Conservation (phyloP, 2,797 vertebrate genomes). For the Phylloscopus collybita region DNA sequence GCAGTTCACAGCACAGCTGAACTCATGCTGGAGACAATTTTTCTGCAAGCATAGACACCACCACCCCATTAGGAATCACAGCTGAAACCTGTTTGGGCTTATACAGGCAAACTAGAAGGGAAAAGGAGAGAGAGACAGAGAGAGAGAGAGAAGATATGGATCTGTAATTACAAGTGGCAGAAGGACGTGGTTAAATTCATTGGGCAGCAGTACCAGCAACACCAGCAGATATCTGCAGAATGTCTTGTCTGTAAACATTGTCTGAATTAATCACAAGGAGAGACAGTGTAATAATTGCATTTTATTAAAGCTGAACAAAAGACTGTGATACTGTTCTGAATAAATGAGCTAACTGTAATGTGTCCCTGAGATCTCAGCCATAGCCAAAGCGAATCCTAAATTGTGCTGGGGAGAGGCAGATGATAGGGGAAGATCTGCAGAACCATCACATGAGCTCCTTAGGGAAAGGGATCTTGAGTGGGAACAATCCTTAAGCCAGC, state of each 20-base stretch:
- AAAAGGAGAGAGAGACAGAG: not conserved
- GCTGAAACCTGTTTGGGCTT: not conserved
- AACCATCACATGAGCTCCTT: not conserved
- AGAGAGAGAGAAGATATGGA: conserved; percentile 11
- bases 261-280: conserved; percentile 31
- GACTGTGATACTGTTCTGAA: not conserved
- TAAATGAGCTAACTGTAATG: conserved; percentile 10
- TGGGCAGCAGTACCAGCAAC: not conserved
- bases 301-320: conserved; percentile 48
- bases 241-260: conserved; percentile 15
- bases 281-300: conserved; percentile 30
- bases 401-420: not conserved
- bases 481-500: not conserved
- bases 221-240: not conserved
- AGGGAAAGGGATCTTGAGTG: not conserved
- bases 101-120: not conserved
- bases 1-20: not conserved
- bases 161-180: conserved; percentile 52
- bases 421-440: not conserved
- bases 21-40: conserved; percentile 4
- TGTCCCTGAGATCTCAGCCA: not conserved
- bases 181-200: not conserved
- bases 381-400: not conserved
- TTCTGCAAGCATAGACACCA: not conserved
- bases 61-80: not conserved